Base-by-base conservation (phyloP, 2,888 invertebrate species). In the Fissipunctia ypsillon region DNA sequence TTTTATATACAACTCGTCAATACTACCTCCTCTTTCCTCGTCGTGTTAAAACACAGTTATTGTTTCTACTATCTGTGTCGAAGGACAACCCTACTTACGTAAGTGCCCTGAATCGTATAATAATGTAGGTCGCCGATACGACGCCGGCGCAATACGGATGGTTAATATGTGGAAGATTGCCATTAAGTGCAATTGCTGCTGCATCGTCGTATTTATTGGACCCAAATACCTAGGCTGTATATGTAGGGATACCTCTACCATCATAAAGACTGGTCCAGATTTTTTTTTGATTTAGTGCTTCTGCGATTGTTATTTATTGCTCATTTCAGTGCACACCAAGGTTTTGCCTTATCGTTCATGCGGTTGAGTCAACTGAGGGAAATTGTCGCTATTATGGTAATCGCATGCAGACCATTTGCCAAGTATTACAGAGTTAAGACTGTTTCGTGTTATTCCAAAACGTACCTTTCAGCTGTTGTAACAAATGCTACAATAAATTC, bases 81-180 rank as follows among this genome's bases (percentile, higher is more conserved):
- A 90, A 93, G 92, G 91, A 91, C 91, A 87, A 86, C 87, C 88
- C 83, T 88, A 87, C 87, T 91, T 90, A 86, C 91, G 88, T 88
- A 91, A 90, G 86, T 90, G 91, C 82, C 89, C 92, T 90, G 90
- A 93, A 91, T 93, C 87, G 81, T 73, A 54, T 88, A 88, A 87
- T 88, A 86, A 92, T 90, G 89, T 93, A 89, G 91, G 91, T 91
- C 91, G 88, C 75, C 89, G 76, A 73, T 80, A 81, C 87, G 90
- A 84, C 89, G 90, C 90, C 78, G 73, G 69, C 71, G 67, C 76
- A 84, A 74, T 80, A 80, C 68, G 66, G 38, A 77, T 70, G 71
- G 75, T 83, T 80, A 78, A 85, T 80, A 71, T 80, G 73, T 81
- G 67, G 71, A 84, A 83, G 76, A 83, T 76, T 72, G 75, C 35